Evolutionary conservation across 2,113 vertebrate genomes (phyloP), one percentile per base, ranked within the genome.

Genomic region (Rhodinocichla rosea): DNA sequence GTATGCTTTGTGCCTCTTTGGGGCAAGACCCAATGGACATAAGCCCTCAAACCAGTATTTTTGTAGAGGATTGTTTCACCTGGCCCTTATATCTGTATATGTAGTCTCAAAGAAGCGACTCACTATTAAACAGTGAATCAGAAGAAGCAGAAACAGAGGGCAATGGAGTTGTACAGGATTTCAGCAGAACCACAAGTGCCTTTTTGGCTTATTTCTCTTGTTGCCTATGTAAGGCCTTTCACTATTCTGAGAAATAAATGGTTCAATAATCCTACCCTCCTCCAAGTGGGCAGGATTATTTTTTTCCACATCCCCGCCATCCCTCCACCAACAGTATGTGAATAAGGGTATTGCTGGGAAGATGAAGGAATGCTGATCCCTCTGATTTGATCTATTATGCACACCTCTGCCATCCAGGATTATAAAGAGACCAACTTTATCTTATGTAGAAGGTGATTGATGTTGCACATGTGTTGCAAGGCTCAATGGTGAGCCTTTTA

Each of bases 251-350:
- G 19, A 68, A 88, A 76, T 10, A 75, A 90, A 76, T 40, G 15
- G 33, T 13, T 92, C 26, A 33, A 30, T 33, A 42, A 57, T 86
- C 32, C n/a, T 33, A 37, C 10, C 7, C 3, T 40, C 42, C 73
- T 62, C 42, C 40, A 90, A 45, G 26, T 35, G 32, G 22, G 15
- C 8, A 44, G 40, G 70, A 73, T 64, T 52, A 23, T 24, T n/a
- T 75, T 81, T 65, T 53, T 53, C 13, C 17, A 47, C 23, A 37
- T 2, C 10, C 6, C 12, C 0, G 0, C 33, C 30, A 10, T 56
- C 6, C 11, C n/a, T 47, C 20, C 9, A 23, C n/a, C 20, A 62
- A 27, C 14, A 59, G 9, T 5, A 44, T 20, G 4, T 47, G 35
- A 84, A 19, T 82, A 47, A 84, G 13, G 28, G 9, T 55, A 57